Percentiles rank a stretch among this genome's conserved stretches.
phyloP scores from a whole-genome alignment of 2,888 invertebrate genomes.

The Scelioninae gen. 1 region DNA sequence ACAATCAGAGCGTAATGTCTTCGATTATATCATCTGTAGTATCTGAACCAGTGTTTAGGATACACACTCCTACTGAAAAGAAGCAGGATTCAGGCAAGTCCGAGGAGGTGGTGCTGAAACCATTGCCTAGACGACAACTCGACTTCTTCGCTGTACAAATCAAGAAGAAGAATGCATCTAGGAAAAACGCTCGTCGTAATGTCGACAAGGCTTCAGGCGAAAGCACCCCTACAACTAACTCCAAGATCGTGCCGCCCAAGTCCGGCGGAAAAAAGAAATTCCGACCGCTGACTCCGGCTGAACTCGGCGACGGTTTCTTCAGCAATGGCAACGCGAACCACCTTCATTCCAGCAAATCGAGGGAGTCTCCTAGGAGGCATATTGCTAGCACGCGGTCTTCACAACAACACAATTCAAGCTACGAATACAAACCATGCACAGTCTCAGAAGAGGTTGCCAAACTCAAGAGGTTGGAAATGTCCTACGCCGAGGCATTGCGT shows the following conservation, averaged over 20 bases:
- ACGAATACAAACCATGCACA: constrained; percentile 88
- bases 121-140: constrained; percentile 89
- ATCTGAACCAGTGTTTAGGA: constrained; percentile 81
- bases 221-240: constrained; percentile 87
- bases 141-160: constrained; percentile 89
- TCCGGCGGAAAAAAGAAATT: constrained; percentile 85
- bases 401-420: constrained; percentile 65
- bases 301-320: constrained; percentile 82
- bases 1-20: constrained; percentile 90
- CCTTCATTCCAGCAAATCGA: constrained; percentile 85
- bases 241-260: constrained; percentile 87
- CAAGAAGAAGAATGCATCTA: constrained; percentile 86
- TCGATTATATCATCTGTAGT: constrained; percentile 88
- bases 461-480: constrained; percentile 91
- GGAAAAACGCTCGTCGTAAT: constrained; percentile 86
- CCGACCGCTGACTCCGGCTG: constrained; percentile 85
- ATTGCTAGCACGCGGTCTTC: too few relatives aligned
- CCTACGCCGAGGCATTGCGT: constrained; percentile 93
- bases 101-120: constrained; percentile 74
- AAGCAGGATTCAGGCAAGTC: constrained; percentile 82
- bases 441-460: constrained; percentile 94
- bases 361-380: constrained; percentile 85
- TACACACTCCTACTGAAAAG: constrained; percentile 82
- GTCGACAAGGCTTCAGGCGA: constrained; percentile 74
- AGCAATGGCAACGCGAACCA: constrained; percentile 91